Evolutionary conservation across 1,140 invertebrate genomes (phyloP).

Genomic region (Maniola jurtina): DNA sequence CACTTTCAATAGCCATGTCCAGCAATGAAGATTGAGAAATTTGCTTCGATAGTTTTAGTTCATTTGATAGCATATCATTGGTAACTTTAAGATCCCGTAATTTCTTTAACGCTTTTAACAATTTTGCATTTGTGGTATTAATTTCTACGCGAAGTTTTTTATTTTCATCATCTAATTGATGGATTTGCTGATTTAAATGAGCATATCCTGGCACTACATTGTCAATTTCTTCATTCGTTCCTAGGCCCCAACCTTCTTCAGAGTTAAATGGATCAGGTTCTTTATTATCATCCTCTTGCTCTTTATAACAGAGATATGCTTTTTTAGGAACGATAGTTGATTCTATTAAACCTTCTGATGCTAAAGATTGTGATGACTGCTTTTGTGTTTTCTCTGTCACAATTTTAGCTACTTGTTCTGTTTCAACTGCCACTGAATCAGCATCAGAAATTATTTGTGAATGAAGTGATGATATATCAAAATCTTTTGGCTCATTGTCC

Average conservation of each 20-base stretch:
- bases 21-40: constrained; percentile 81
- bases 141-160: constrained; percentile 78
- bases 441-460: constrained; percentile 61
- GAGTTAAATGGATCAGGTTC: constrained; percentile 67
- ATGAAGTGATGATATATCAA: constrained; percentile 52
- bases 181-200: constrained; percentile 56
- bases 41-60: constrained; percentile 78
- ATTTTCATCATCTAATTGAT: constrained; percentile 58
- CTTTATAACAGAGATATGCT: constrained; percentile 75
- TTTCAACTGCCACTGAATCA: background rate
- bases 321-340: constrained; percentile 74
- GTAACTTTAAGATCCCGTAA: constrained; percentile 85
- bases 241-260: constrained; percentile 71
- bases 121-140: constrained; percentile 81
- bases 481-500: constrained; percentile 39
- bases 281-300: constrained; percentile 35
- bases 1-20: constrained; percentile 87
- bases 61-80: constrained; percentile 81
- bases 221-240: constrained; percentile 45
- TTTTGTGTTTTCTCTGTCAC: constrained; percentile 38
- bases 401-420: constrained; percentile 35
- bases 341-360: constrained; percentile 37
- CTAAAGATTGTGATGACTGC: constrained; percentile 24
- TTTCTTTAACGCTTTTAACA: constrained; percentile 86
- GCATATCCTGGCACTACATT: constrained; percentile 52